Percentiles rank a stretch among this genome's conserved stretches.
Evolutionary conservation across 2,113 vertebrate genomes (phyloP).

Genomic region (Condylura cristata): DNA sequence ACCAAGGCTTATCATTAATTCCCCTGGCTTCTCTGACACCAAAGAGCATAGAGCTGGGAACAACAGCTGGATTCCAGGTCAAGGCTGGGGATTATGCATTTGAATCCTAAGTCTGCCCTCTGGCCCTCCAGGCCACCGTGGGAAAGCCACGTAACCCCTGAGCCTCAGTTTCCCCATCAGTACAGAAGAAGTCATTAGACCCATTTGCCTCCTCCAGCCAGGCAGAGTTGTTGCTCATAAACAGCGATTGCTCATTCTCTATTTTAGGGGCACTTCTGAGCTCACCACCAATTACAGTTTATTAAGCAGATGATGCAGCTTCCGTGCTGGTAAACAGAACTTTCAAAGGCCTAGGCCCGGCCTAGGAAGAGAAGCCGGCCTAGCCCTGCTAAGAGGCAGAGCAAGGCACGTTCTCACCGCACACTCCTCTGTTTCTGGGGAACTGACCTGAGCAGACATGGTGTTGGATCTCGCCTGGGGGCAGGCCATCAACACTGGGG

Average conservation of each 20-base stretch:
- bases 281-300: slow-evolving; percentile 40
- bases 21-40: background rate
- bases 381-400: background rate
- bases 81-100: background rate
- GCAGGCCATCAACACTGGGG: background rate
- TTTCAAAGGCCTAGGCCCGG: background rate
- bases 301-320: background rate
- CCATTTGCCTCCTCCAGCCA: background rate
- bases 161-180: background rate
- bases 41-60: background rate
- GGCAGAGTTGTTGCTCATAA: slow-evolving; percentile 22
- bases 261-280: slow-evolving; percentile 10
- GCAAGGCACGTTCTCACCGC: background rate
- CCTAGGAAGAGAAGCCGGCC: background rate
- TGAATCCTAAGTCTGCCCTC: slow-evolving; percentile 23
- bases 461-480: background rate
- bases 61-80: background rate
- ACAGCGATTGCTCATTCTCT: slow-evolving; percentile 38
- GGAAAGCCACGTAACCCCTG: slow-evolving; percentile 31
- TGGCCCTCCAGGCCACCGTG: background rate
- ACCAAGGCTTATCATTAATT: slow-evolving; percentile 25
- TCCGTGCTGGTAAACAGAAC: background rate
- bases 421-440: background rate
- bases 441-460: background rate
- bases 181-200: background rate